Percentiles rank a stretch among this genome's conserved stretches.
Evolutionary conservation across 2,797 vertebrate genomes (phyloP).

Genomic region (Muscicapa comitata): DNA sequence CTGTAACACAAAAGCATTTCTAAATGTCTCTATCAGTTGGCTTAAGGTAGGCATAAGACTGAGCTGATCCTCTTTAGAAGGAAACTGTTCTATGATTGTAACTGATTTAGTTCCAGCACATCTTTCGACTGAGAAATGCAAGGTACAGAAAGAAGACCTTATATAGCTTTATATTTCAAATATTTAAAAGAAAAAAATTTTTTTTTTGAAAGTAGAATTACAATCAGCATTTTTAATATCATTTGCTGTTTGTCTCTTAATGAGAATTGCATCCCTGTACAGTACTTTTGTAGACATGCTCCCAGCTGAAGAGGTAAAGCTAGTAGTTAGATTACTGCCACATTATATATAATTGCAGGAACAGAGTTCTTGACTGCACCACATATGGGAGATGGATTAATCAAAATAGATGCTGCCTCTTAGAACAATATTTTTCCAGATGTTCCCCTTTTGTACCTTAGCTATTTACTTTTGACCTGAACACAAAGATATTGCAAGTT

Average conservation of each 20-base stretch:
- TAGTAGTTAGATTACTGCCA: not conserved
- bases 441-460: not conserved
- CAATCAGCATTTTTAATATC: not conserved
- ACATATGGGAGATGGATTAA: not conserved
- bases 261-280: not conserved
- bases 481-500: not conserved
- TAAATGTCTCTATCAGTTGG: not conserved
- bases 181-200: no score
- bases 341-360: not conserved
- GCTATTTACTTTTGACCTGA: not conserved
- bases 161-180: not conserved
- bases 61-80: not conserved
- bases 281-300: not conserved
- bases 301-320: not conserved
- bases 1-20: not conserved
- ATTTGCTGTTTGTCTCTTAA: not conserved
- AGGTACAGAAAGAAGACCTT: not conserved
- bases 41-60: not conserved
- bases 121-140: not conserved
- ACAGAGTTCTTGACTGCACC: not conserved
- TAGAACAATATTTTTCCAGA: not conserved
- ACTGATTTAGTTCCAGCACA: not conserved
- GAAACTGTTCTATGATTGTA: not conserved
- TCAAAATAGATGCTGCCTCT: not conserved
- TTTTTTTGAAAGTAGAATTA: not conserved